These are phyloP conservation scores for Passer domesticus DNA, from an alignment of 2,113 vertebrate genomes.

Conservation along the genomic window DNA sequence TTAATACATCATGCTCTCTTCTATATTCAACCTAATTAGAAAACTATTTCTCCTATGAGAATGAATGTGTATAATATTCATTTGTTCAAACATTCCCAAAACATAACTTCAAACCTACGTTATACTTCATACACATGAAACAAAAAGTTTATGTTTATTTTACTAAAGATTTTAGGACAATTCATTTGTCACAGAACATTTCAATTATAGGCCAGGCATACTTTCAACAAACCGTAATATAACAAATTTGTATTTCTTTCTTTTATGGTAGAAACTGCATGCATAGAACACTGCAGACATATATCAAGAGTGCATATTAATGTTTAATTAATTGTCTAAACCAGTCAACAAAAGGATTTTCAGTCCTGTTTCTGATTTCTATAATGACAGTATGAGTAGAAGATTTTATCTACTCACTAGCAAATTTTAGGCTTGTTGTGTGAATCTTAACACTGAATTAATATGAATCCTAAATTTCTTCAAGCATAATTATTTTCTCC, in stretches of 20 bases:
- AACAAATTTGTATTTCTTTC: not conserved
- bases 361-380: not conserved
- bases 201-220: not conserved
- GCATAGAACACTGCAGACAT: not conserved
- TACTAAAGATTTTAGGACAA: not conserved
- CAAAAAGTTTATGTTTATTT: not conserved
- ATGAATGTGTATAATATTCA: not conserved
- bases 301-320: not conserved
- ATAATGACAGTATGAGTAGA: not conserved
- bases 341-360: not conserved
- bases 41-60: not conserved
- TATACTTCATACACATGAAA: not conserved
- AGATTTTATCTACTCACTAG: not conserved
- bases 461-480: not conserved
- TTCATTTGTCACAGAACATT: not conserved
- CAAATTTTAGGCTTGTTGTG: not conserved
- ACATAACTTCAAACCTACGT: not conserved
- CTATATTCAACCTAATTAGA: slow-evolving; percentile 3
- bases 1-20: slow-evolving; percentile 4
- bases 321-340: not conserved
- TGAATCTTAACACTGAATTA: not conserved
- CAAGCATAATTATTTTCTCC: not conserved
- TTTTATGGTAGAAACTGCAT: not conserved
- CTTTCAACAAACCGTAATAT: not conserved
- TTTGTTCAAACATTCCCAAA: not conserved